A percentile compares a stretch with the other conserved stretches of the same genome.
Evolutionary conservation across 2,888 invertebrate species (phyloP).

Genomic region (Meganola albula): DNA sequence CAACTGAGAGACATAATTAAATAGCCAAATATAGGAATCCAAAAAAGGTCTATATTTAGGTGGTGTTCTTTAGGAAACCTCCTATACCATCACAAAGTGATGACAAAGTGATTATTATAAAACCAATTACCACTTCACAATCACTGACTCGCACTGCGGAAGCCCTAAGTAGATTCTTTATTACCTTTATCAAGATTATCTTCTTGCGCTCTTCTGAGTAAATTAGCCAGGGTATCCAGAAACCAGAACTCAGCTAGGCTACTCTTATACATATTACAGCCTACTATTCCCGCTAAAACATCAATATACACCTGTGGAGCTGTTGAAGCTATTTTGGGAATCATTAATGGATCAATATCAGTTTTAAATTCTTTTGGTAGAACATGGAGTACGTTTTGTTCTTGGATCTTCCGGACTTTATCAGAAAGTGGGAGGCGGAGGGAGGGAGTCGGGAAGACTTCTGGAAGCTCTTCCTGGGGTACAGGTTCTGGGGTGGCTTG

Average conservation of each 20-base stretch:
- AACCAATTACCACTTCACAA: too few relatives aligned
- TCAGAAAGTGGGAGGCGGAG: conserved; percentile 51
- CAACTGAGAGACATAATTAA: too few relatives aligned
- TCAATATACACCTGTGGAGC: conserved; percentile 56
- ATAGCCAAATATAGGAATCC: too few relatives aligned
- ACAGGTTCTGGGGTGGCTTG: conserved; percentile 20
- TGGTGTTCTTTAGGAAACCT: too few relatives aligned
- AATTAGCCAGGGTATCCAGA: conserved; percentile 64
- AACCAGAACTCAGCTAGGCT: conserved; percentile 74
- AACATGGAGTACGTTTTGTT: conserved; percentile 52
- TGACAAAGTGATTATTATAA: too few relatives aligned
- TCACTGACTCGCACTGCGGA: too few relatives aligned
- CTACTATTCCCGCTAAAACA: conserved; percentile 53
- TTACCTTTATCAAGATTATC: conserved; percentile 51
- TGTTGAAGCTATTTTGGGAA: conserved; percentile 52
- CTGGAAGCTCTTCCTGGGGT: conserved; percentile 31
- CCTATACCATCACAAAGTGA: too few relatives aligned
- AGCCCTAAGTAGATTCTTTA: too few relatives aligned
- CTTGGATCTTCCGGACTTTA: conserved; percentile 41
- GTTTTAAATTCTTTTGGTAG: conserved; percentile 51
- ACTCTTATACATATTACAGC: conserved; percentile 51
- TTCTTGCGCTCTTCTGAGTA: conserved; percentile 59
- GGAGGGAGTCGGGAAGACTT: conserved; percentile 56
- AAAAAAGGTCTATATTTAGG: too few relatives aligned
- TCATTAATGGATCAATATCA: conserved; percentile 34